These are phyloP conservation scores for Hoplostethus atlanticus DNA, from an alignment of 2,797 vertebrate genomes.

Conservation along the genomic window DNA sequence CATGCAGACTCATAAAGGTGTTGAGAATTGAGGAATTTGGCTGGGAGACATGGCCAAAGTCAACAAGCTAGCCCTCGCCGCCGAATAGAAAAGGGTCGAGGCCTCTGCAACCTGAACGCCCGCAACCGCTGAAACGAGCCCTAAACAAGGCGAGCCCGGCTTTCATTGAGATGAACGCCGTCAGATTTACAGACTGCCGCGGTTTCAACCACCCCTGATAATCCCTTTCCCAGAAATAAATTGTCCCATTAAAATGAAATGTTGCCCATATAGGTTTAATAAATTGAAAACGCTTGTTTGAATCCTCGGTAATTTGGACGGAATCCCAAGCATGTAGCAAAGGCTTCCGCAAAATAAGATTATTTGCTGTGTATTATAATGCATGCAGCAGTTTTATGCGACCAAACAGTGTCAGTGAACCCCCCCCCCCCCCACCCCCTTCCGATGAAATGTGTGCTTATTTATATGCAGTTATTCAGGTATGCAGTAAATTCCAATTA, in stretches of 20 bases:
- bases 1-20: slow-evolving; percentile 78
- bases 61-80: slow-evolving; percentile 60
- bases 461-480: slow-evolving; percentile 93
- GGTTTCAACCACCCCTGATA: slow-evolving; percentile 75
- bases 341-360: slow-evolving; percentile 79
- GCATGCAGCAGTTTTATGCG: slow-evolving; percentile 80
- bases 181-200: slow-evolving; percentile 76
- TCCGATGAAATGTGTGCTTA: slow-evolving; percentile 82
- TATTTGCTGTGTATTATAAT: slow-evolving; percentile 84
- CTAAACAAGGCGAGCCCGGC: slow-evolving; percentile 35
- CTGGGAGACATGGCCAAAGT: slow-evolving; percentile 78
- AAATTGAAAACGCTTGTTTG: slow-evolving; percentile 85
- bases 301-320: slow-evolving; percentile 81
- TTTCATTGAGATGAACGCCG: slow-evolving; percentile 70
- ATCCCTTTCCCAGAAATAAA: slow-evolving; percentile 81
- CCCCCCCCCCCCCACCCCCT: slow-evolving; percentile 54
- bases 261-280: slow-evolving; percentile 83
- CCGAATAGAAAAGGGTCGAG: slow-evolving; percentile 13
- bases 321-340: slow-evolving; percentile 77
- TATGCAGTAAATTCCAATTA: slow-evolving; percentile 94
- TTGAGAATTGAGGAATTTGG: slow-evolving; percentile 76
- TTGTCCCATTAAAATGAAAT: slow-evolving; percentile 85
- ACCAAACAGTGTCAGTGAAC: slow-evolving; percentile 83
- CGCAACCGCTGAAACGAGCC: slow-evolving; percentile 35
- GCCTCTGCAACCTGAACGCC: slow-evolving; percentile 42